These are phyloP conservation scores for Butastur rufipennis DNA, from an alignment of 2,113 vertebrate genomes.

Conservation along the genomic window DNA sequence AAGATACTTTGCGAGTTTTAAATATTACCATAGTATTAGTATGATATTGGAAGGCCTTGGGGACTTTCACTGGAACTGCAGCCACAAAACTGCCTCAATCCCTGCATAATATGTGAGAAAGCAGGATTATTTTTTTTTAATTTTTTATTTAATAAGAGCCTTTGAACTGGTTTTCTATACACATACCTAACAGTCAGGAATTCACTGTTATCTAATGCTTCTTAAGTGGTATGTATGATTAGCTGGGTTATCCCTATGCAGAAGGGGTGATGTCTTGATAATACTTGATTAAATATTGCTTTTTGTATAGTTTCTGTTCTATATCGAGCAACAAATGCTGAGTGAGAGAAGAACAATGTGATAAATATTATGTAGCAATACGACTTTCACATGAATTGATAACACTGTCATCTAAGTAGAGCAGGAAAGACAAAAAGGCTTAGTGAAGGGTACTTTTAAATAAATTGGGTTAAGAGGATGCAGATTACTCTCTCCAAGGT, in stretches of 20 bases:
- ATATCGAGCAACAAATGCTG: neutral
- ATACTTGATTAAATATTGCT: neutral
- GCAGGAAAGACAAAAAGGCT: slow-evolving; percentile 18
- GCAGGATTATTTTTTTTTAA: neutral
- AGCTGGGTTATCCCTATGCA: neutral
- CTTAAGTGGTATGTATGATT: neutral
- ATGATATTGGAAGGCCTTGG: neutral
- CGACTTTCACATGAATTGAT: neutral
- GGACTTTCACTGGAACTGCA: neutral
- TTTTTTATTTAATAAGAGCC: neutral
- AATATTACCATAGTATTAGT: neutral
- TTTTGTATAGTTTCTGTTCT: neutral
- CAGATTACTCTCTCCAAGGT: slow-evolving; percentile 1
- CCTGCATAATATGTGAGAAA: neutral
- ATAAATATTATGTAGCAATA: neutral
- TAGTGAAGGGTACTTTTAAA: slow-evolving; percentile 18
- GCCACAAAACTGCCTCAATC: neutral
- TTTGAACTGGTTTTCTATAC: neutral
- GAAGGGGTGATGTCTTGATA: neutral
- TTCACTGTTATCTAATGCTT: neutral
- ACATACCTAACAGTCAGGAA: neutral
- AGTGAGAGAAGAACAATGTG: neutral
- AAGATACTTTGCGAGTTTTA: slow-evolving; percentile 15
- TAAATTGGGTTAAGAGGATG: slow-evolving; percentile 51
- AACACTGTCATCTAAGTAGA: neutral